Evolutionary conservation across 2,797 vertebrate genomes (phyloP).

Genomic region (Pogoniulus pusillus): DNA sequence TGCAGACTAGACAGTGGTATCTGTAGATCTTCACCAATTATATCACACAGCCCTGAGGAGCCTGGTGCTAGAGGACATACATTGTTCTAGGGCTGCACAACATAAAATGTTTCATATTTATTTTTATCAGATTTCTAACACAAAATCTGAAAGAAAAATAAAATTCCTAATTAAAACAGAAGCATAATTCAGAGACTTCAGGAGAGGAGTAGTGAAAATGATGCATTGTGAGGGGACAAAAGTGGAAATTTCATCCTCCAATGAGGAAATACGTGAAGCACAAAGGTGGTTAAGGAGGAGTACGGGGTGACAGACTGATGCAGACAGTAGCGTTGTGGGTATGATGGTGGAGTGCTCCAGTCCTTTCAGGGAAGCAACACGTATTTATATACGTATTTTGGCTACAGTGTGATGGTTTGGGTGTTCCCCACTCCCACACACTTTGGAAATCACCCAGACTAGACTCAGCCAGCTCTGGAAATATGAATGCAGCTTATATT

Average conservation of each 20-base stretch:
- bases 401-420: too few relatives aligned
- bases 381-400: not conserved
- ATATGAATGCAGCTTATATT: too few relatives aligned
- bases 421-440: too few relatives aligned
- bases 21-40: not conserved
- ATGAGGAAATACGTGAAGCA: not conserved
- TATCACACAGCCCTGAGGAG: fast-evolving
- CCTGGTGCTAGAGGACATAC: not conserved
- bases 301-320: not conserved
- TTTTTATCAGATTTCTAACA: not conserved
- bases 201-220: not conserved
- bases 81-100: not conserved
- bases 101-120: not conserved
- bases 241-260: not conserved
- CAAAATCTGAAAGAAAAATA: not conserved
- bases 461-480: too few relatives aligned
- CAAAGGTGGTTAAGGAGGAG: not conserved
- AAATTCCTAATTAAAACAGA: not conserved
- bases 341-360: not conserved
- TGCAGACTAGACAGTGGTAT: not conserved
- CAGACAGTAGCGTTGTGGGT: too few relatives aligned
- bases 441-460: too few relatives aligned
- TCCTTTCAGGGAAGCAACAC: not conserved
- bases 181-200: not conserved
- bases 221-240: not conserved